Evolutionary conservation across 2,797 vertebrate species (phyloP), one percentile per base, ranked within the genome.

Genomic region (Lagodon rhomboides): DNA sequence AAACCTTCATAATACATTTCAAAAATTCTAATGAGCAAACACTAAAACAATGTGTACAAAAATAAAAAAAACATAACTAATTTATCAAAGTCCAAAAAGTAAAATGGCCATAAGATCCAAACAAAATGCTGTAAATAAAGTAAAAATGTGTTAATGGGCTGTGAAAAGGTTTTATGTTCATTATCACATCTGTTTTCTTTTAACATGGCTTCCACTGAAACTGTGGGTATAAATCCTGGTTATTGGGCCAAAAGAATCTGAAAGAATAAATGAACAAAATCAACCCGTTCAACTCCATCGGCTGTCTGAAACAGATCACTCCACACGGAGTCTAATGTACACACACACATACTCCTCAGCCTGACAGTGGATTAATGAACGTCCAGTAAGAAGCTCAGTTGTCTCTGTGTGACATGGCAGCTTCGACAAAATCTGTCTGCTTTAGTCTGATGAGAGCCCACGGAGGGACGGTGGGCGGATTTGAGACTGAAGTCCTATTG

Each of bases 381-480:
- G 79, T 77, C 60, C 68, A 38, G 53, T 54, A 69, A 84, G 77
- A 71, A 54, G 81, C 81, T 83, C 63, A 30, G 50, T 73, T 70
- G 70, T 77, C 41, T 75, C 4, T 1, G 50, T 46, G 72, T 1
- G 41, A 83, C 51, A 63, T 25, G 73, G 75, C 56, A 53, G 65
- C 73, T 73, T 77, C 75, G 59, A 73, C 68, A 67, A 61, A 81
- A 83, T 80, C 23, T 83, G 80, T 87, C 85, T 81, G 75, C 85
- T 89, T 83, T 79, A 44, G 53, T 82, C 82, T 74, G 65, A 68
- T 41, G 9, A 73, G 22, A 34, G 68, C 59, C 75, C 6, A 30
- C 58, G 0, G 4, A 68, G 47, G 23, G 44, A 69, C 65, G 16
- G 56, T 25, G 34, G 67, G 47, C 10, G 7, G 20, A 68, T 61